Percentiles rank a stretch among this genome's conserved stretches.
These are phyloP conservation scores for Choristoneura rosaceana DNA, from an alignment of 2,888 invertebrate genomes.

Conservation along the genomic window DNA sequence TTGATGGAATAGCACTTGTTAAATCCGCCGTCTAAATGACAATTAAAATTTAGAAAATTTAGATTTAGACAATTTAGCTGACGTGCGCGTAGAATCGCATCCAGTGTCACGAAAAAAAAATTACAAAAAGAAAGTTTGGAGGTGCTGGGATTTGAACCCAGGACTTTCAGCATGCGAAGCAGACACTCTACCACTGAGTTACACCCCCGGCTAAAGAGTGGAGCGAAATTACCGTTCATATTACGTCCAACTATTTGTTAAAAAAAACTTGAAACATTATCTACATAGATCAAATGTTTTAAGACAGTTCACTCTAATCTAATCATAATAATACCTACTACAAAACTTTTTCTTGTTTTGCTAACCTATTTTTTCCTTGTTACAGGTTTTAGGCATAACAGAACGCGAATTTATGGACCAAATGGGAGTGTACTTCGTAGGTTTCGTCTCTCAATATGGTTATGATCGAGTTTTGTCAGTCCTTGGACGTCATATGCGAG, in stretches of 20 bases:
- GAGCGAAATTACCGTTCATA: slow-evolving; percentile 15
- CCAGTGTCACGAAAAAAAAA: slow-evolving; percentile 41
- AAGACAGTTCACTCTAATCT: neutral
- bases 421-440: slow-evolving; percentile 97
- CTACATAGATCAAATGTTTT: neutral
- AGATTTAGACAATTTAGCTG: too few species aligned
- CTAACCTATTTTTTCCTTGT: slow-evolving; percentile 40
- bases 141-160: slow-evolving; percentile 88
- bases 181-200: slow-evolving; percentile 87
- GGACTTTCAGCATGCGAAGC: slow-evolving; percentile 89
- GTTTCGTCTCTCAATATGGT: slow-evolving; percentile 97
- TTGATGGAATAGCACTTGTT: too few species aligned
- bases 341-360: neutral
- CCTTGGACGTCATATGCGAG: slow-evolving; percentile 96
- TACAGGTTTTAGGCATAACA: slow-evolving; percentile 93
- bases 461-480: slow-evolving; percentile 96
- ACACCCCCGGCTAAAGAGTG: slow-evolving; percentile 67
- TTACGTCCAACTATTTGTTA: neutral
- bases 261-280: neutral
- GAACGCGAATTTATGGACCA: slow-evolving; percentile 96
- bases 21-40: too few species aligned
- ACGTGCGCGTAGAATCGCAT: too few species aligned
- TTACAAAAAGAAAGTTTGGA: slow-evolving; percentile 64
- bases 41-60: too few species aligned
- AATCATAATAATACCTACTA: neutral